Percentiles rank a stretch among this genome's conserved stretches.
These are phyloP conservation scores for Idaea straminata DNA, from an alignment of 2,888 invertebrate species.

Conservation along the genomic window DNA sequence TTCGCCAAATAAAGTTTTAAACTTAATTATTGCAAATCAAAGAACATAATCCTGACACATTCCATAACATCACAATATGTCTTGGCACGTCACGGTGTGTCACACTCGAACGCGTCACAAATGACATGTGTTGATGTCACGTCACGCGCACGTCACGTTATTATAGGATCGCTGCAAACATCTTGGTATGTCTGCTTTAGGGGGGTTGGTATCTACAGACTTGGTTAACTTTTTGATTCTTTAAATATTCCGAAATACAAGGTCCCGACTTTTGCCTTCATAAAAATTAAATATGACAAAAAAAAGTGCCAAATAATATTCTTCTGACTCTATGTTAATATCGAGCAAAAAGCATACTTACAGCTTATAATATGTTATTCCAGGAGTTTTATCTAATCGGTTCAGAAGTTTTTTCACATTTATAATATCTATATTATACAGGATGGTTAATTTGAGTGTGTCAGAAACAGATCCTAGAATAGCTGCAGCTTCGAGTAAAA, in stretches of 20 bases:
- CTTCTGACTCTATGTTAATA: too few species aligned
- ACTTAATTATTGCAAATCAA: slow-evolving; percentile 16
- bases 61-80: slow-evolving; percentile 20
- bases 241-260: neutral
- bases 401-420: too few species aligned
- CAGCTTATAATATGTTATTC: too few species aligned
- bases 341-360: too few species aligned
- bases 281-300: too few species aligned
- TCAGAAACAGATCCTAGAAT: too few species aligned
- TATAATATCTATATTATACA: too few species aligned
- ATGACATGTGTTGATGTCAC: slow-evolving; percentile 38
- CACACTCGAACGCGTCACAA: slow-evolving; percentile 37
- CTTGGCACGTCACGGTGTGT: slow-evolving; percentile 26
- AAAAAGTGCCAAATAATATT: too few species aligned
- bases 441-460: too few species aligned
- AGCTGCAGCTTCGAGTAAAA: too few species aligned
- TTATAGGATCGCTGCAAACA: slow-evolving; percentile 32
- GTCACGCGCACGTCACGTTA: slow-evolving; percentile 28
- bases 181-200: neutral
- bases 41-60: slow-evolving; percentile 18
- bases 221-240: neutral
- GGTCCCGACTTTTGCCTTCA: neutral
- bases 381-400: too few species aligned
- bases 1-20: neutral
- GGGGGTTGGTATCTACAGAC: neutral